A percentile compares a stretch with the other conserved stretches of the same genome.
Evolutionary conservation across 1,140 invertebrate species (phyloP).

Genomic region (Lutraria rhynchaena): DNA sequence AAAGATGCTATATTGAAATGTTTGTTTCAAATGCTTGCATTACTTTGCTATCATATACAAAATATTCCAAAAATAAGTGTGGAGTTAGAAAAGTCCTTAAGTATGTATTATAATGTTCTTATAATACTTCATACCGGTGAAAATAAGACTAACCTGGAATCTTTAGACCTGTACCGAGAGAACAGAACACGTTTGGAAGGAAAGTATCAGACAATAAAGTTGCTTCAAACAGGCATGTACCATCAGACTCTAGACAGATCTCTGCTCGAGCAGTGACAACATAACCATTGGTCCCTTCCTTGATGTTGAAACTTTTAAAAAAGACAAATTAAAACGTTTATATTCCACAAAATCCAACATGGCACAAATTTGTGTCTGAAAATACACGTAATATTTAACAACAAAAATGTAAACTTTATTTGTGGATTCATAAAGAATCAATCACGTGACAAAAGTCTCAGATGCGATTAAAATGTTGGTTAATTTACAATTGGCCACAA

Average conservation of each 20-base stretch:
- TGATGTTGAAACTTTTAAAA: background rate
- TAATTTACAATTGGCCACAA: too few species aligned
- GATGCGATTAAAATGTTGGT: too few species aligned
- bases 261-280: background rate
- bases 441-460: too few species aligned
- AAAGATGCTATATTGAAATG: too few species aligned
- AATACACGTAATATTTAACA: background rate
- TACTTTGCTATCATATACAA: too few species aligned
- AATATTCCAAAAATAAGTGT: too few species aligned
- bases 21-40: too few species aligned
- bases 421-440: too few species aligned
- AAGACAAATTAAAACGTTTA: background rate
- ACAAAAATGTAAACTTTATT: too few species aligned
- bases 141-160: constrained; percentile 17
- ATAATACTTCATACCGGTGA: too few species aligned
- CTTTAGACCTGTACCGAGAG: constrained; percentile 1
- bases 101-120: too few species aligned
- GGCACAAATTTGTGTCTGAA: background rate
- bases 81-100: too few species aligned
- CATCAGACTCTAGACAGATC: background rate
- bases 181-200: constrained; percentile 4
- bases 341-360: background rate
- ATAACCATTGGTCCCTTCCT: background rate
- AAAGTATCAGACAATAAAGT: background rate
- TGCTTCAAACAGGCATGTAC: background rate